These are phyloP conservation scores for Epirrita christyi DNA, from an alignment of 2,888 invertebrate species.

Conservation along the genomic window DNA sequence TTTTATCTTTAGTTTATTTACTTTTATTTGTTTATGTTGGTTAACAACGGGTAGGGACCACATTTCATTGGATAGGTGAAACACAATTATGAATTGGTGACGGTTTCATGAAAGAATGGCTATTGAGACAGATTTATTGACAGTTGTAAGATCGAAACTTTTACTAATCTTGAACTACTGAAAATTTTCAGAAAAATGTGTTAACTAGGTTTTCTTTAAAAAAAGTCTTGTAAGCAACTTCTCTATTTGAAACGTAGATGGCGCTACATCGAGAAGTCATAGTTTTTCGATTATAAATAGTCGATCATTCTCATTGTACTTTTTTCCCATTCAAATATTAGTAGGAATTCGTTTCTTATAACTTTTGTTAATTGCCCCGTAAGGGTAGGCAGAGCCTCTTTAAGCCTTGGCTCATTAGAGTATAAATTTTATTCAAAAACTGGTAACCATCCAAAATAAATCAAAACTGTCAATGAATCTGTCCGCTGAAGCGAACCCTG, in stretches of 20 bases:
- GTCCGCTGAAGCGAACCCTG: neutral
- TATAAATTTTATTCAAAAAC: too few relatives aligned
- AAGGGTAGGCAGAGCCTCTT: too few relatives aligned
- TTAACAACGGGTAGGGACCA: slow-evolving; percentile 39
- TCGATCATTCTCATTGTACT: too few relatives aligned
- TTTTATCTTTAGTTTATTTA: slow-evolving; percentile 28
- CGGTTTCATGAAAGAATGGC: slow-evolving; percentile 9
- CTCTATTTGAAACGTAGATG: neutral
- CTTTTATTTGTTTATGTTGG: slow-evolving; percentile 34
- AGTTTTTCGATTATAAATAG: too few relatives aligned
- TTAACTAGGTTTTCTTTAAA: too few relatives aligned
- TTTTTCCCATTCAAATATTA: too few relatives aligned
- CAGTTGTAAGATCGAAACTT: slow-evolving; percentile 1
- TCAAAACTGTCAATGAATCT: slow-evolving; percentile 18
- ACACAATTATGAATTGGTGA: slow-evolving; percentile 12
- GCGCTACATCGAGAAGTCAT: neutral
- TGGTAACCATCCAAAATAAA: neutral
- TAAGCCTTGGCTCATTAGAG: too few relatives aligned
- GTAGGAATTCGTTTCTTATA: too few relatives aligned
- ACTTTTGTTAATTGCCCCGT: too few relatives aligned
- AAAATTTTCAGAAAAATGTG: too few relatives aligned
- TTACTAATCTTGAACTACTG: too few relatives aligned
- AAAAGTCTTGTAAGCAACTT: neutral
- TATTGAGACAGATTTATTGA: slow-evolving; percentile 13
- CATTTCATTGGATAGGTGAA: slow-evolving; percentile 26